phyloP scores from a whole-genome alignment of 2,888 invertebrate species.

The Galerucella nymphaeae region DNA sequence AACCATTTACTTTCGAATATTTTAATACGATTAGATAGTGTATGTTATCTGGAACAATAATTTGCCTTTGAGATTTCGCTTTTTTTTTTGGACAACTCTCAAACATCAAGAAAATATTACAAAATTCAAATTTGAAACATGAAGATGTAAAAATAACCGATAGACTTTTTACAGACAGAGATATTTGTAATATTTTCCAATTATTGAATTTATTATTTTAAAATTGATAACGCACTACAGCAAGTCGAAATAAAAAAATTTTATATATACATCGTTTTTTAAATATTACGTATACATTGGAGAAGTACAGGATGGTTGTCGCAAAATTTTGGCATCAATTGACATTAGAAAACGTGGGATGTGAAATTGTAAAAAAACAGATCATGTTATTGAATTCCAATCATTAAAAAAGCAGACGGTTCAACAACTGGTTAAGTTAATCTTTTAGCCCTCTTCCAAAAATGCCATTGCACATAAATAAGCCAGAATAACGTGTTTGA shows the following conservation, averaged over 20 bases:
- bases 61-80: neutral
- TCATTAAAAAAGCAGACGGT: too few species aligned
- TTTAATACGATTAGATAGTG: too few species aligned
- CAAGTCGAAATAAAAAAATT: conserved; percentile 49
- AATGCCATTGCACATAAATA: too few species aligned
- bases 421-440: too few species aligned
- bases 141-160: conserved; percentile 9
- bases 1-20: too few species aligned
- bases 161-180: conserved; percentile 3
- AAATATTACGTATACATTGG: conserved; percentile 56
- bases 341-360: neutral
- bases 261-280: conserved; percentile 59
- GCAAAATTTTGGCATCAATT: conserved; percentile 18
- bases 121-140: neutral
- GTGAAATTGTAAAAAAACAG: too few species aligned
- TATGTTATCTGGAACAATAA: neutral
- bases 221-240: conserved; percentile 51
- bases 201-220: conserved; percentile 26
- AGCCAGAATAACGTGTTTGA: neutral
- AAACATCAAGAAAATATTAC: conserved; percentile 21
- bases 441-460: too few species aligned
- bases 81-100: conserved; percentile 23
- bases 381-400: too few species aligned
- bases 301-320: conserved; percentile 26
- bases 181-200: conserved; percentile 17